Evolutionary conservation across 2,113 vertebrate species (phyloP).

Genomic region (Perca schrenkii): DNA sequence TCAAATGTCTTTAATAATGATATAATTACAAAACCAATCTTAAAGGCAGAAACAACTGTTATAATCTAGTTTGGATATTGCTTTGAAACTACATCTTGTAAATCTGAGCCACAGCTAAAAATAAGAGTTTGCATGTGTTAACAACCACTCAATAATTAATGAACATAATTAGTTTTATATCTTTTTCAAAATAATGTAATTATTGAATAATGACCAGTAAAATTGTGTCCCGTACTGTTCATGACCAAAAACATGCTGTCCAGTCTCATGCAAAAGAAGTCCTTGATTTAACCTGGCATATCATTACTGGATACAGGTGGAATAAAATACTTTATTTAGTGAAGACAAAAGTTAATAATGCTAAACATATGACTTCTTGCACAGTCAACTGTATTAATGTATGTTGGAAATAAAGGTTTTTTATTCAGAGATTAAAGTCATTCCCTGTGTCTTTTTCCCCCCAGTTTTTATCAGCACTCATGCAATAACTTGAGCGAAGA

Average conservation of each 20-base stretch:
- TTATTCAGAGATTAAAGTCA: conserved; percentile 59
- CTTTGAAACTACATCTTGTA: background rate
- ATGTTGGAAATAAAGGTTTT: conserved; percentile 31
- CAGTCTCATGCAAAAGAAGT: background rate
- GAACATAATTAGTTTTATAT: background rate
- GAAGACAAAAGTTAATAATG: conserved; percentile 17
- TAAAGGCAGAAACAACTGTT: background rate
- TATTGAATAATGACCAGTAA: background rate
- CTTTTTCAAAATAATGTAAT: background rate
- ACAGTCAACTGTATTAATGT: conserved; percentile 28
- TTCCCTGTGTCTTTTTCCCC: conserved; percentile 18
- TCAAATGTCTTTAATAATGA: conserved; percentile 25
- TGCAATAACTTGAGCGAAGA: conserved; percentile 66
- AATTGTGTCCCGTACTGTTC: background rate
- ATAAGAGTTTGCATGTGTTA: background rate
- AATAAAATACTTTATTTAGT: background rate
- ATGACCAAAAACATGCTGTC: background rate
- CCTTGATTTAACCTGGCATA: background rate
- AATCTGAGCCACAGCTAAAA: background rate
- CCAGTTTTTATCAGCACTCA: conserved; percentile 64
- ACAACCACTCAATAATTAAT: background rate
- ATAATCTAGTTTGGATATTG: background rate
- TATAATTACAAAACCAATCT: background rate
- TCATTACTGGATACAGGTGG: background rate
- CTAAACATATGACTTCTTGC: conserved; percentile 27